Percentiles rank a stretch among this genome's conserved stretches.
Evolutionary conservation across 2,113 vertebrate species (phyloP).

Genomic region (Gnathonemus longibarbis): DNA sequence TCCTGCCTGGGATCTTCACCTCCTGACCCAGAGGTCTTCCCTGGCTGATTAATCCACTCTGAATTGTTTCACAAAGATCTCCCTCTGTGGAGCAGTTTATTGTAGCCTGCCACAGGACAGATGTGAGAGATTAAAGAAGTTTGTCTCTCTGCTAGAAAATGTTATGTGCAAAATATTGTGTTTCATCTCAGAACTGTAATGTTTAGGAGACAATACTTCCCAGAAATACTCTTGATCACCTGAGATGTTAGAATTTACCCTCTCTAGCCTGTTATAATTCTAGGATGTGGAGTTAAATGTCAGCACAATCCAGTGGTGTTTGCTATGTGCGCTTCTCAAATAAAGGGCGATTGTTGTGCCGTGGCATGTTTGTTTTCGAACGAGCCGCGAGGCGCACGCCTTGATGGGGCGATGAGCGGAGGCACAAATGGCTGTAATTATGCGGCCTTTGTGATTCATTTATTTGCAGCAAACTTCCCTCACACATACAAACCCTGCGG

Average conservation of each 20-base stretch:
- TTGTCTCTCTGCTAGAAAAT: background rate
- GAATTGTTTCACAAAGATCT: background rate
- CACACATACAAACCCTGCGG: background rate
- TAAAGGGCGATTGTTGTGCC: slow-evolving; percentile 37
- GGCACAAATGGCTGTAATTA: slow-evolving; percentile 26
- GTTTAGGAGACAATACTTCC: background rate
- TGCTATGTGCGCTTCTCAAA: slow-evolving; percentile 41
- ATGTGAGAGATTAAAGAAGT: background rate
- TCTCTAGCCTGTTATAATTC: background rate
- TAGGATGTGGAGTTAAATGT: background rate
- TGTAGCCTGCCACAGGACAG: background rate
- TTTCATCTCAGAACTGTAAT: background rate
- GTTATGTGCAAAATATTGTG: background rate
- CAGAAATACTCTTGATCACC: background rate
- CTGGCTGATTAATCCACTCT: background rate
- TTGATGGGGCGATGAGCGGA: slow-evolving; percentile 4
- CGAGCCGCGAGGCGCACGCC: slow-evolving; percentile 37
- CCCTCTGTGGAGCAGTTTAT: background rate
- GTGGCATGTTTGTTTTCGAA: slow-evolving; percentile 32
- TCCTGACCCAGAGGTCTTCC: background rate
- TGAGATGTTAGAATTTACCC: background rate
- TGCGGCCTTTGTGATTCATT: slow-evolving; percentile 32
- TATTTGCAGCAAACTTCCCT: background rate
- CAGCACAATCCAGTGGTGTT: background rate
- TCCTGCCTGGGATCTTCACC: background rate